Evolutionary conservation across 2,888 invertebrate species (phyloP).

Genomic region (Conistra vaccinii): DNA sequence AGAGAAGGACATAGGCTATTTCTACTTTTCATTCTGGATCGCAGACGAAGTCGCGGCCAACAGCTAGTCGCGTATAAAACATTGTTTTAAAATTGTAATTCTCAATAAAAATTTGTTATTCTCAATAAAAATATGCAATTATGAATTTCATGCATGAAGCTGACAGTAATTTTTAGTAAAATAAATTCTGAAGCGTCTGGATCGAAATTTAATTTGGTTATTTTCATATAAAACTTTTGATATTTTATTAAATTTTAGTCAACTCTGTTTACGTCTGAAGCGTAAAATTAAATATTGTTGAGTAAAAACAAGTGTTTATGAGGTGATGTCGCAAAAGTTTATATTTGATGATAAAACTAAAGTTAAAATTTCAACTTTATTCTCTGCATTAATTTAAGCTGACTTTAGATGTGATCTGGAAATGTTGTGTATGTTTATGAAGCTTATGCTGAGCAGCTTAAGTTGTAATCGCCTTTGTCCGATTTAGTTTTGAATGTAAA

Average conservation of each 20-base stretch:
- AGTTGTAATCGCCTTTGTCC: conserved; percentile 35
- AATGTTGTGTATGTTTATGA: neutral
- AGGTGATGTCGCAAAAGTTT: neutral
- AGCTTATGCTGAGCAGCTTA: neutral
- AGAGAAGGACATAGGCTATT: too few species aligned
- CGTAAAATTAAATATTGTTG: conserved; percentile 10
- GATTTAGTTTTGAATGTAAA: conserved; percentile 33
- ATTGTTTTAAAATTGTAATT: neutral
- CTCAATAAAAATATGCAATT: neutral
- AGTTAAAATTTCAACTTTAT: conserved; percentile 1
- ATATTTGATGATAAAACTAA: conserved; percentile 4
- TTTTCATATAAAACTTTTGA: conserved; percentile 29
- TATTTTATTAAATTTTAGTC: conserved; percentile 31
- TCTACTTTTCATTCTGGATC: too few species aligned
- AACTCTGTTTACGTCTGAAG: conserved; percentile 21
- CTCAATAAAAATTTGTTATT: neutral
- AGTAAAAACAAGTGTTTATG: conserved; percentile 18
- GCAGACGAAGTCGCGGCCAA: too few species aligned
- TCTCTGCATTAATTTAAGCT: conserved; percentile 14
- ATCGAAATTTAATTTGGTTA: conserved; percentile 24
- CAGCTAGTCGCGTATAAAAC: neutral
- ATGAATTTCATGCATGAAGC: neutral
- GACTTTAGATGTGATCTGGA: conserved; percentile 1
- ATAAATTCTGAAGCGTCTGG: conserved; percentile 24
- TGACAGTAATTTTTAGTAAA: conserved; percentile 25